A percentile compares a stretch with the other conserved stretches of the same genome.
Conservation (phyloP, 2,113 vertebrate species). For the Formicarius rufipectus region DNA sequence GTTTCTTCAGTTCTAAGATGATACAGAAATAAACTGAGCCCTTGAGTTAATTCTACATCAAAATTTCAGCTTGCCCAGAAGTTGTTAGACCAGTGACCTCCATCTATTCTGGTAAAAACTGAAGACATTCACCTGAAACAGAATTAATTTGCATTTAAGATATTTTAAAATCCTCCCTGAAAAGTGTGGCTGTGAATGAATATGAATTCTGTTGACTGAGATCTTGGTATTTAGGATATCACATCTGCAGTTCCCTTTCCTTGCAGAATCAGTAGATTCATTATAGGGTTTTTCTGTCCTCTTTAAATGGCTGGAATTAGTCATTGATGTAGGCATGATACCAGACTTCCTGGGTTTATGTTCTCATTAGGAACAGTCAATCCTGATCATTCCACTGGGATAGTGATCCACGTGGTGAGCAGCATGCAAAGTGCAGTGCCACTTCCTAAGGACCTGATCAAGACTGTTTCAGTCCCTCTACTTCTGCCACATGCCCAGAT, state of each 20-base stretch:
- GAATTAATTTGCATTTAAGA: background rate
- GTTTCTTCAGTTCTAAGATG: background rate
- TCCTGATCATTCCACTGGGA: background rate
- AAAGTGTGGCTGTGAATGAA: background rate
- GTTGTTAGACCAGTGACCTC: background rate
- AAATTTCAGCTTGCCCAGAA: background rate
- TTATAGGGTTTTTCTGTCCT: background rate
- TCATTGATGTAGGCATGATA: background rate
- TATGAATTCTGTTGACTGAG: background rate
- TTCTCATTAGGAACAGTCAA: constrained; percentile 17
- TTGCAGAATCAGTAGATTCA: background rate
- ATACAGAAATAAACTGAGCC: background rate
- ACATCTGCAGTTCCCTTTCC: background rate
- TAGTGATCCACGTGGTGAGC: background rate
- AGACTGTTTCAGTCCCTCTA: background rate
- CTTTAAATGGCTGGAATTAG: constrained; percentile 26
- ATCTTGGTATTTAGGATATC: constrained; percentile 9
- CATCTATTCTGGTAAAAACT: background rate
- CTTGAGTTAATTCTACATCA: background rate
- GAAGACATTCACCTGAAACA: background rate
- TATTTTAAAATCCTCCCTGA: background rate
- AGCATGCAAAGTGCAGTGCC: background rate
- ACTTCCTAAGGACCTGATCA: background rate
- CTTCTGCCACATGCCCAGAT: background rate
- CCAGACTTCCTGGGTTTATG: constrained; percentile 1